Evolutionary conservation across 1,140 invertebrate species (phyloP).

Genomic region (Lethrus apterus): DNA sequence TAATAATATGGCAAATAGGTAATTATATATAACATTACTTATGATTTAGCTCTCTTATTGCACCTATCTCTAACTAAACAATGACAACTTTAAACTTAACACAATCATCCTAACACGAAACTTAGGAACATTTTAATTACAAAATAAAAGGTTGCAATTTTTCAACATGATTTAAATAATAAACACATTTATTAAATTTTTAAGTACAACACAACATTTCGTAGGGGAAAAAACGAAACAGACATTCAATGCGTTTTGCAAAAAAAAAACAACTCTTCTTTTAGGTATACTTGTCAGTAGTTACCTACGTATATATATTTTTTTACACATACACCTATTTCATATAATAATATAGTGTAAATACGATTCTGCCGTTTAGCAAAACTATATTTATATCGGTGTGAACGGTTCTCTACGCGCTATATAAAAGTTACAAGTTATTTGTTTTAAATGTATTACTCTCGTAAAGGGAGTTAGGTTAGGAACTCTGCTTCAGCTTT

Average conservation of each 20-base stretch:
- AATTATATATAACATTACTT: conserved; percentile 36
- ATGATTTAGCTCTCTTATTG: conserved; percentile 34
- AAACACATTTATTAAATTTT: conserved; percentile 9
- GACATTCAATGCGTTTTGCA: conserved; percentile 7
- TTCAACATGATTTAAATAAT: conserved; percentile 11
- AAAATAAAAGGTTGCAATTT: conserved; percentile 23
- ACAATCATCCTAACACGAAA: conserved; percentile 29
- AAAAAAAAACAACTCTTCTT: conserved; percentile 14
- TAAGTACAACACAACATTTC: conserved; percentile 15
- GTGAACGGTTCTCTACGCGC: conserved; percentile 34
- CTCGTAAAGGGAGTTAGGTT: conserved; percentile 34
- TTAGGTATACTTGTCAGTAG: conserved; percentile 30
- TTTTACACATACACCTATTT: conserved; percentile 34
- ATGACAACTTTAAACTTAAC: conserved; percentile 31
- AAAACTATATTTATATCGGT: conserved; percentile 36
- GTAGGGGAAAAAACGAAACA: conserved; percentile 4
- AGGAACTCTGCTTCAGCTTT: conserved; percentile 39
- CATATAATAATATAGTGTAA: conserved; percentile 32
- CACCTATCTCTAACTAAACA: conserved; percentile 40
- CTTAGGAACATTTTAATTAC: conserved; percentile 33
- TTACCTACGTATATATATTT: conserved; percentile 21
- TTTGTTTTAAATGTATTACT: conserved; percentile 29
- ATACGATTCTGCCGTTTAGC: conserved; percentile 35
- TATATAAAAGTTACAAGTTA: conserved; percentile 37
- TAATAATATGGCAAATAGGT: conserved; percentile 41